These are phyloP conservation scores for Cotesia congregata DNA, from an alignment of 2,888 invertebrate genomes.

Conservation along the genomic window DNA sequence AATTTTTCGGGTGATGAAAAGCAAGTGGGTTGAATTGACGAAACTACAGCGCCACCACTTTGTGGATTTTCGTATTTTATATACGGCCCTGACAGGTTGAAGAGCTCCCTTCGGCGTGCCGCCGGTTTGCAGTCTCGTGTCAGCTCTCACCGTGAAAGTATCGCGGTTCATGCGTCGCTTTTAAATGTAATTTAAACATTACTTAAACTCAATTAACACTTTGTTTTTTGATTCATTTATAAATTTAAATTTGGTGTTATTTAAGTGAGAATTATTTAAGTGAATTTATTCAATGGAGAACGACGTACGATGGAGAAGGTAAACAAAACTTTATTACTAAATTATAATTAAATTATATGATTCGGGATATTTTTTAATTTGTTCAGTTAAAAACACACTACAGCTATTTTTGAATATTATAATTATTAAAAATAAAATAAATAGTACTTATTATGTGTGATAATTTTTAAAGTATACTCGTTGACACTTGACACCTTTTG, in stretches of 20 bases:
- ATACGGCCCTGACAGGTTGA: slow-evolving; percentile 20
- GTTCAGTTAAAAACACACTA: not conserved
- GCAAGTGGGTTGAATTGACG: not conserved
- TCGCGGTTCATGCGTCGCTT: not conserved
- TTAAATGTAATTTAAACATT: slow-evolving; percentile 5
- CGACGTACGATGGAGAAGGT: slow-evolving; percentile 62
- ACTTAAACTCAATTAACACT: not conserved
- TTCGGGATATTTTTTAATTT: not conserved
- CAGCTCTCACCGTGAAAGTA: slow-evolving; percentile 18
- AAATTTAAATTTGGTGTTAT: slow-evolving; percentile 4
- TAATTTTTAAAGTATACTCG: not conserved
- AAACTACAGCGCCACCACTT: slow-evolving; percentile 27
- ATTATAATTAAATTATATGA: not conserved
- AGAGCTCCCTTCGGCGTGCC: slow-evolving; percentile 37
- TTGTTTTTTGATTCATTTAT: not conserved
- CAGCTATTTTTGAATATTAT: too few species aligned
- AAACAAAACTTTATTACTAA: slow-evolving; percentile 33
- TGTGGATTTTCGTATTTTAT: not conserved
- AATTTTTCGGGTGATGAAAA: not conserved
- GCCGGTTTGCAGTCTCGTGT: slow-evolving; percentile 32
- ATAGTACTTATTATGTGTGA: not conserved
- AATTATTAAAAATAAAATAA: not conserved
- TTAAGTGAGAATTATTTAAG: slow-evolving; percentile 26
- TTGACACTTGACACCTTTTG: not conserved
- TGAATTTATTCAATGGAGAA: slow-evolving; percentile 53